Evolutionary conservation across 2,888 invertebrate species (phyloP), one percentile per base, ranked within the genome.

Genomic region (Chymomyza caudatula): DNA sequence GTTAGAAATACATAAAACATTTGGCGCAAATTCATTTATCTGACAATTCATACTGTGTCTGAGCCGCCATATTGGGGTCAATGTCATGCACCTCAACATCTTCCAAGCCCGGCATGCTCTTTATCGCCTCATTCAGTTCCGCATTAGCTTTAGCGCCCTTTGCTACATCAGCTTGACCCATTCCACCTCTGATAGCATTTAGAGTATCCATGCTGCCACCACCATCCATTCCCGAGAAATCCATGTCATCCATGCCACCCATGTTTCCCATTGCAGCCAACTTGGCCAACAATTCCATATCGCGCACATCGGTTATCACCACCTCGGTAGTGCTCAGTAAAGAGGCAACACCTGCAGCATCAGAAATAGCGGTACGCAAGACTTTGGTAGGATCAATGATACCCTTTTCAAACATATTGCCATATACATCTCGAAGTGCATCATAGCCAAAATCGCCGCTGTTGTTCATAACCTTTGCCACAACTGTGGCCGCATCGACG

Each of bases 261-360:
- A 92, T 51, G 1, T 44, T 72, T 3, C 94, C 95, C 20, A 94
- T 94, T 52, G 93, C 94, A 91, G 93, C 94, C 4, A 92, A 92
- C 19, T 92, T 92, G 37, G 91, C 91, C 0, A 93, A 93, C 25
- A 94, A 93, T 77, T 95, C 94, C 89, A 98, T 97, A 87, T 95
- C 94, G 4, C 98, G 98, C 51, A 96, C 92, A 87, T 99, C 99
- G 25, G 96, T 95, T 70, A 99, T 95, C 4, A 99, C 98, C 51
- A 96, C 95, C 91, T 99, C 99, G 0, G 97, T 97, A n/a, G 98
- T 98, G 37, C 97, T 96, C n/a, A 98, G 91, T 2, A 98, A 92
- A 0, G 98, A 98, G 0, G 98, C 97, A 13, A 98, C 97, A 42
- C 98, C 97, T 49, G 97, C 94, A 8, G 98, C 98, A 90, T 98